Conservation (phyloP, 2,888 invertebrate species). For the Baronia brevicornis region DNA sequence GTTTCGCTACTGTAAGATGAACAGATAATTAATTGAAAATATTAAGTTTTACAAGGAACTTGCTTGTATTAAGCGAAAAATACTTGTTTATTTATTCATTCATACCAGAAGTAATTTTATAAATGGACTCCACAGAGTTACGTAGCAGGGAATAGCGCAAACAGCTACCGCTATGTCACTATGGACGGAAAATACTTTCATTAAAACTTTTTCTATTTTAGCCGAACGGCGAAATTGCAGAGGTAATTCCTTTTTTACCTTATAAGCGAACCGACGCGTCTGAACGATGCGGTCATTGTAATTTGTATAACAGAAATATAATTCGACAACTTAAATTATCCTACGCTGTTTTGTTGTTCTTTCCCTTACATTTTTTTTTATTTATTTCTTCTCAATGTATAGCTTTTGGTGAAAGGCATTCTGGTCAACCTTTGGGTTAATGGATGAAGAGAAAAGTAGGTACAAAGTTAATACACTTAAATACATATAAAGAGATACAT, state of each 20-base stretch:
- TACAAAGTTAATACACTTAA: no score
- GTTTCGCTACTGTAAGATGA: no score
- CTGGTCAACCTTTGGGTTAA: no score
- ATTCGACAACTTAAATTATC: no score
- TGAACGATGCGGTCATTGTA: conserved; percentile 2
- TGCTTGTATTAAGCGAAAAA: conserved; percentile 21
- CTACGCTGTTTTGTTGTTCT: no score
- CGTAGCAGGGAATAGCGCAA: not conserved
- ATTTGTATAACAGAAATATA: no score
- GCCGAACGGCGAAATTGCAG: conserved; percentile 9
- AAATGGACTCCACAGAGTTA: conserved; percentile 29
- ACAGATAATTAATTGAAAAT: no score
- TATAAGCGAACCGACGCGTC: not conserved
- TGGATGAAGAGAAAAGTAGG: no score
- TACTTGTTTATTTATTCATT: conserved; percentile 34
- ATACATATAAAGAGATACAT: no score
- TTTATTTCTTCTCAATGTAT: no score
- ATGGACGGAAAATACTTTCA: conserved; percentile 15
- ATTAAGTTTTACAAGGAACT: conserved; percentile 6
- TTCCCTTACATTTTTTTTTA: no score
- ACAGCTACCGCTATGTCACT: conserved; percentile 9
- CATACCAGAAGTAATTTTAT: conserved; percentile 46
- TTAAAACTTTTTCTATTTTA: conserved; percentile 15
- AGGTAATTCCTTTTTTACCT: conserved; percentile 7
- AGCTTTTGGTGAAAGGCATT: no score